Base-by-base conservation (phyloP, 2,888 invertebrate genomes). In the Andrena trimmerana region DNA sequence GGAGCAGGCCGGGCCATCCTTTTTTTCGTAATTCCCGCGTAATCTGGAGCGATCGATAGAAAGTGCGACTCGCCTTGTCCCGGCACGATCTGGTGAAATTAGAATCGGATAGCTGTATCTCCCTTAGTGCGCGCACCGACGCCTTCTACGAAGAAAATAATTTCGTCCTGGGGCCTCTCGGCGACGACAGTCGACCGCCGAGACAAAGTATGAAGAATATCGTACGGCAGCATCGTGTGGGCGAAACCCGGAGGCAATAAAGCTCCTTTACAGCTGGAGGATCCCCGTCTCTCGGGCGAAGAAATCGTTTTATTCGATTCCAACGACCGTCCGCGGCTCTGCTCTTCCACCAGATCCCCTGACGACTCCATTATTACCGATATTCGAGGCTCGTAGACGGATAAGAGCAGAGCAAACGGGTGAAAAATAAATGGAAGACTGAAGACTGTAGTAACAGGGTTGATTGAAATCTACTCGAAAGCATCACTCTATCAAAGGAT, bases 251-350 rank as follows among this genome's bases (percentile, higher is more conserved):
- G 57, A 59, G 57, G 59, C 54, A 67, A 67, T 67, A 74, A 67
- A 62, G 48, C 42, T 67, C 57, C 48, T 67, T 67, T 67, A 31
- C 20, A 59, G 69, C 59, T 72, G 4, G 8, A 48, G 16, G 33
- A 68, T 52, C 29, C 52, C 36, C 24, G 62, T 68, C 48, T 75
- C 54, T 48, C 13, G 20, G 68, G 27, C 48, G 69, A 70, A 13
- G 33, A 24, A 62, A 69, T 69, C 69, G 29, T 54, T 68, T 69
- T 62, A 69, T 76, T 76, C 62, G 69, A 52, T 76, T 70, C 50
- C 8, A 36, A 63, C n/a, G 70, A 48, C 59, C 8, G 24, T 29
- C 31, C 7, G 36, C 65, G 3, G 42, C 16, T 57, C 27, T 63
- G 29, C 42, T 33, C 31, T n/a, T 16, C 3, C 57, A 27, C 59